phyloP scores from a whole-genome alignment of 1,140 invertebrate genomes.

The Microplitis mediator region DNA sequence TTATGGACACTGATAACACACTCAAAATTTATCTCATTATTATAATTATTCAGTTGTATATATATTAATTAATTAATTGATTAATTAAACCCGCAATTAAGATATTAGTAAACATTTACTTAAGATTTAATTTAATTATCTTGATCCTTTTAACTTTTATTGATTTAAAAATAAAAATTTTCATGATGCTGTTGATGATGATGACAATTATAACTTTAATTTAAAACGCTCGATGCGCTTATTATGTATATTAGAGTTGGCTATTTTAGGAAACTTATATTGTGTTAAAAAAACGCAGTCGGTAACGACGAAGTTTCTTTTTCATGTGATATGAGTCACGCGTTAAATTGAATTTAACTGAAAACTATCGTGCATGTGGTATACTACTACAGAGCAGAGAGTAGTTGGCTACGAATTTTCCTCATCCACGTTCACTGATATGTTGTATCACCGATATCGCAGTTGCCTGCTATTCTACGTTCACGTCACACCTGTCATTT shows the following conservation, averaged over 20 bases:
- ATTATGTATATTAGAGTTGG: background rate
- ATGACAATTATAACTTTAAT: background rate
- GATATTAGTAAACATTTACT: no score
- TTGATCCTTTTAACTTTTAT: no score
- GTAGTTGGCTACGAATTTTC: constrained; percentile 17
- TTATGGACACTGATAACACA: no score
- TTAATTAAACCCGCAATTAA: no score
- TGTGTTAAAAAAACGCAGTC: constrained; percentile 47
- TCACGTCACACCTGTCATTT: background rate
- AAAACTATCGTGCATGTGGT: constrained; percentile 17
- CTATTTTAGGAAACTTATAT: constrained; percentile 4
- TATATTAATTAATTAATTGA: no score
- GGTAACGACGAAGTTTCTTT: constrained; percentile 48
- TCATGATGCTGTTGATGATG: no score
- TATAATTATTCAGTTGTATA: no score
- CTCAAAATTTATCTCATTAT: no score
- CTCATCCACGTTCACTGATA: constrained; percentile 41
- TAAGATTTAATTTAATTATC: no score
- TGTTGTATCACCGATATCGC: constrained; percentile 56
- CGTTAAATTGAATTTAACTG: constrained; percentile 28
- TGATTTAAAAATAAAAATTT: no score
- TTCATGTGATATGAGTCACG: constrained; percentile 31
- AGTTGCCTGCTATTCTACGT: constrained; percentile 52
- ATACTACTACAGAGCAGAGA: no score
- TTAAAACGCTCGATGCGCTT: background rate